Conservation (phyloP, 2,113 vertebrate genomes). For the Albula goreensis region DNA sequence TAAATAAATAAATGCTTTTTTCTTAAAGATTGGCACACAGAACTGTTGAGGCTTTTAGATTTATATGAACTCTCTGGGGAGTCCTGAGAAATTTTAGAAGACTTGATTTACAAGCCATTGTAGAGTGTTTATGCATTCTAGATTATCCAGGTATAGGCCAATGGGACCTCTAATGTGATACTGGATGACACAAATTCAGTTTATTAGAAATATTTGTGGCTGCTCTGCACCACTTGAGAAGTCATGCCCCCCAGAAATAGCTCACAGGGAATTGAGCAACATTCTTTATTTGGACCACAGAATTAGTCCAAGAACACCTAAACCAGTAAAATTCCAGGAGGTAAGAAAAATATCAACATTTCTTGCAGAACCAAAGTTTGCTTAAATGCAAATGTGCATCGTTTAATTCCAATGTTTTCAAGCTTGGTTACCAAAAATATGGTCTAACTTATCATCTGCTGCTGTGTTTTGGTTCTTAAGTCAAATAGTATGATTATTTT, state of each 20-base stretch:
- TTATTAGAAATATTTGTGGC: conserved; percentile 19
- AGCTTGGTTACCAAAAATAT: background rate
- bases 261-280: conserved; percentile 4
- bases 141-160: conserved; percentile 15
- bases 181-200: conserved; percentile 18
- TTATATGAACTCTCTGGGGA: background rate
- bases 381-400: background rate
- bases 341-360: conserved; percentile 24
- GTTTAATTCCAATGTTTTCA: background rate
- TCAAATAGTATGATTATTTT: no score
- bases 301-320: conserved; percentile 31
- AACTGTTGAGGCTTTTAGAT: background rate
- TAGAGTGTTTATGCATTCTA: conserved; percentile 27
- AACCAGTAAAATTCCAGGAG: conserved; percentile 31
- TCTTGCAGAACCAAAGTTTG: conserved; percentile 16
- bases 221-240: conserved; percentile 27
- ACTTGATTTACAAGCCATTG: conserved; percentile 23
- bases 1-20: background rate
- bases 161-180: conserved; percentile 2
- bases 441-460: background rate
- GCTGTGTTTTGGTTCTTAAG: no score
- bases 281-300: conserved; percentile 32
- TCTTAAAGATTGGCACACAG: background rate
- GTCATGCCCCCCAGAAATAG: conserved; percentile 24
- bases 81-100: background rate